These are phyloP conservation scores for Eumerus sabulonum DNA, from an alignment of 2,888 invertebrate genomes.

Conservation along the genomic window DNA sequence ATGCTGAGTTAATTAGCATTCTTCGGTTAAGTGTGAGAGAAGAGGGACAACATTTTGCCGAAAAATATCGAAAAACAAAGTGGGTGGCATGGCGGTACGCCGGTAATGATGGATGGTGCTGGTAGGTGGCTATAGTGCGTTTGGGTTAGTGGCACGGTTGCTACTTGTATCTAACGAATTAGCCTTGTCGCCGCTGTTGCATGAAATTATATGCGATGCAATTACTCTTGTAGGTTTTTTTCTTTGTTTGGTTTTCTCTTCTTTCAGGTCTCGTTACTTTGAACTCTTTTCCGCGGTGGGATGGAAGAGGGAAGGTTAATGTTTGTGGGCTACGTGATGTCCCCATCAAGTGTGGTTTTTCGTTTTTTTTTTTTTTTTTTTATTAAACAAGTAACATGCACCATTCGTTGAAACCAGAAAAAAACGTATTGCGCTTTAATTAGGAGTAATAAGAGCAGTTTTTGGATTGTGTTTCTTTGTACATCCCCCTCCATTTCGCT, in stretches of 20 bases:
- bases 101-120: conserved; percentile 17
- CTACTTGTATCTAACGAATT: conserved; percentile 63
- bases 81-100: conserved; percentile 27
- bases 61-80: background rate
- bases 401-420: conserved; percentile 49
- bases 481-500: too few relatives aligned
- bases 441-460: conserved; percentile 58
- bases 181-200: conserved; percentile 67
- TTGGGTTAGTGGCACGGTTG: conserved; percentile 18
- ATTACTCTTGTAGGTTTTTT: conserved; percentile 53
- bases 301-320: conserved; percentile 42
- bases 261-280: conserved; percentile 62
- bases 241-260: conserved; percentile 31
- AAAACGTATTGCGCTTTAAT: conserved; percentile 57
- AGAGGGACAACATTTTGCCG: conserved; percentile 29
- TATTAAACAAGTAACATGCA: conserved; percentile 38
- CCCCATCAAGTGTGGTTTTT: conserved; percentile 48
- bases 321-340: conserved; percentile 58
- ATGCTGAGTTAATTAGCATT: conserved; percentile 61
- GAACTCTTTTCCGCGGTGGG: conserved; percentile 46
- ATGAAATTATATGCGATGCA: conserved; percentile 68
- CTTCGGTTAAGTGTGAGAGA: conserved; percentile 51
- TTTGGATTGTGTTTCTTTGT: background rate
- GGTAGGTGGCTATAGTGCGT: conserved; percentile 31
- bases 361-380: too few relatives aligned